Evolutionary conservation across 2,888 invertebrate species (phyloP).

Genomic region (Ephialtes manifestator): DNA sequence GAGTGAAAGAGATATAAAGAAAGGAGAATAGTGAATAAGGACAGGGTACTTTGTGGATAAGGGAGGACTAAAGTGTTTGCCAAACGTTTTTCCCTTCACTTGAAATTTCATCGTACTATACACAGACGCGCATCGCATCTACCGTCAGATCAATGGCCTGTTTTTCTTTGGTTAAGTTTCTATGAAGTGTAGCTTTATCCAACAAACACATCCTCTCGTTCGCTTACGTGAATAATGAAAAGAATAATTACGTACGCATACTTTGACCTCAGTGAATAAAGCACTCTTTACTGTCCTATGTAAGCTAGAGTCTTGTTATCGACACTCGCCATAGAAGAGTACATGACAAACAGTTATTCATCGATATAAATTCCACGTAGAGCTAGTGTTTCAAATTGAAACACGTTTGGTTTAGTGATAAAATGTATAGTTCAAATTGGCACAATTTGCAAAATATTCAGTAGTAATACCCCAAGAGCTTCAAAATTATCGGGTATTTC

Average conservation of each 20-base stretch:
- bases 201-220: background rate
- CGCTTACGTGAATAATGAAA: constrained; percentile 4
- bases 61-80: constrained; percentile 65
- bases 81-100: constrained; percentile 65
- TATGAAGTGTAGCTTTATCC: constrained; percentile 37
- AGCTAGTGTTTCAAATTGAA: too few species aligned
- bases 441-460: too few species aligned
- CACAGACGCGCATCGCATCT: constrained; percentile 37
- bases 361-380: background rate
- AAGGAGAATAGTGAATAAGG: constrained; percentile 16
- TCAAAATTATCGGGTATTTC: too few species aligned
- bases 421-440: too few species aligned
- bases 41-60: constrained; percentile 12
- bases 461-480: too few species aligned
- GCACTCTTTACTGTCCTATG: background rate
- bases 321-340: background rate
- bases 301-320: background rate
- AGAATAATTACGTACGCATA: background rate
- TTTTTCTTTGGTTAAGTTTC: constrained; percentile 66
- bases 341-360: background rate
- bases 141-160: constrained; percentile 71
- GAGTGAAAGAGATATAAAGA: constrained; percentile 12
- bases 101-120: constrained; percentile 54
- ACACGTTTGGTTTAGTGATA: too few species aligned
- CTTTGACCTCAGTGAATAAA: background rate